These are phyloP conservation scores for Burhinus oedicnemus DNA, from an alignment of 2,113 vertebrate genomes.

Conservation along the genomic window DNA sequence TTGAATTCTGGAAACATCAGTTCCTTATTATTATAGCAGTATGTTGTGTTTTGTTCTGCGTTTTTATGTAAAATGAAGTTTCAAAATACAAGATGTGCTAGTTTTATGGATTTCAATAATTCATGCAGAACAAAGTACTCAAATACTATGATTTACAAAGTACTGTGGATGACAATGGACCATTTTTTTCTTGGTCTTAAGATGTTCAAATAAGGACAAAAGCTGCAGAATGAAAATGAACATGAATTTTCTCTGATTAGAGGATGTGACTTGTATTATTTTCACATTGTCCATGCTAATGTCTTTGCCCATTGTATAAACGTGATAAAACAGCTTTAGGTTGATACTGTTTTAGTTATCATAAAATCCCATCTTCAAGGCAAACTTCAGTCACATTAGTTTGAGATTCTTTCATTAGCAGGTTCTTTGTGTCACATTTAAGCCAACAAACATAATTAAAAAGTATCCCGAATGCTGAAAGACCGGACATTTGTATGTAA, in stretches of 20 bases:
- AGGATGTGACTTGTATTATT: not conserved
- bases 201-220: not conserved
- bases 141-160: conserved; percentile 17
- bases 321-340: not conserved
- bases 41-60: not conserved
- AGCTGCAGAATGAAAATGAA: not conserved
- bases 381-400: not conserved
- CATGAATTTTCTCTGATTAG: not conserved
- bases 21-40: not conserved
- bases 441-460: not conserved
- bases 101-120: not conserved
- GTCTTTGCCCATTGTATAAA: not conserved
- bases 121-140: not conserved
- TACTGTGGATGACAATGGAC: not conserved
- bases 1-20: not conserved
- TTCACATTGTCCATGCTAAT: not conserved
- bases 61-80: conserved; percentile 4
- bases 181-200: not conserved
- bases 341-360: not conserved
- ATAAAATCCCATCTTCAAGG: not conserved
- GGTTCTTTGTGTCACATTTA: not conserved
- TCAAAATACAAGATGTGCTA: not conserved
- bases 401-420: not conserved
- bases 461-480: not conserved
- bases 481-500: not conserved